Evolutionary conservation across 2,888 invertebrate genomes (phyloP), one percentile per base, ranked within the genome.

Genomic region (Pyrrhia umbra): DNA sequence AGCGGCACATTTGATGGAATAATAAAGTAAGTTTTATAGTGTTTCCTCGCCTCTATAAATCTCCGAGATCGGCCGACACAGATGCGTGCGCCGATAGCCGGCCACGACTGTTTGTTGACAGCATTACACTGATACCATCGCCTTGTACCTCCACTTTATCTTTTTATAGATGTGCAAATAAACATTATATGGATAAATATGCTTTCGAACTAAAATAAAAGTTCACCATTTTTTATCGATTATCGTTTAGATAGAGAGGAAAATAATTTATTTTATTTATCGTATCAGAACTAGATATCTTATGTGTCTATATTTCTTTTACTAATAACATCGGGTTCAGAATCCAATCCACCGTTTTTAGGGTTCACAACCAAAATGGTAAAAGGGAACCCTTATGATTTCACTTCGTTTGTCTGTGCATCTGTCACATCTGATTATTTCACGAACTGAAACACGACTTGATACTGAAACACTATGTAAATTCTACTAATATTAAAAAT

Each of bases 21-120:
- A 90, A 90, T 90, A 91, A 90, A 91, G 83, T 84, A 84, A 86
- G 87, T 90, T 91, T 89, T 89, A 90, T 90, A 86, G 86, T 85
- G 83, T 86, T 86, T 87, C 85, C 83, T 83, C 79, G 83, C 81
- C 72, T 76, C 85, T 84, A 90, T 90, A 89, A 89, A 90, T 89
- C 86, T 85, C 74, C 62, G 67, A 76, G 82, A 86, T 85, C 79
- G 83, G 69, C 79, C 77, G 80, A 75, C 85, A 81, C 86, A 89
- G 87, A 90, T 88, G 86, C 81, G 86, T 81, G 69, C 68, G 50
- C 60, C 67, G 88, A 88, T 87, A 85, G 79, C 63, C 62, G 51
- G 52, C 52, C 58, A 65, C 73, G 68, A 74, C 78, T 77, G 78
- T 81, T 65, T 83, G 84, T 85, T 81, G 84, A 84, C 86, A 80